Conservation (phyloP, 2,888 invertebrate species). For the Hartigia nigra region DNA sequence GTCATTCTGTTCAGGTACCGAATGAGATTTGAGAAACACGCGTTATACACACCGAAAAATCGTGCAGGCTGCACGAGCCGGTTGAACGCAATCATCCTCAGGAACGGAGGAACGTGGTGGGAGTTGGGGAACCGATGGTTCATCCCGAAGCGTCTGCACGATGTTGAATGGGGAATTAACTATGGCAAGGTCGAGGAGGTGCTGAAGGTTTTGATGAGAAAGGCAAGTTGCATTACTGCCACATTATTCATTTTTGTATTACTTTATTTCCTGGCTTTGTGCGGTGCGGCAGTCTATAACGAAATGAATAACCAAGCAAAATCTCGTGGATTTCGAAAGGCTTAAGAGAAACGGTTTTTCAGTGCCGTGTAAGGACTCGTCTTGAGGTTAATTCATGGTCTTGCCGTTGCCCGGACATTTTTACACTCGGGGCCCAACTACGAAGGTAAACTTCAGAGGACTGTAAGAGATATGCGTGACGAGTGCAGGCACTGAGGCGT, state of each 20-base stretch:
- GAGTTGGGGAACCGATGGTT: not conserved
- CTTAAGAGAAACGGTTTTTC: not conserved
- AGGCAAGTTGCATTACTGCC: not conserved
- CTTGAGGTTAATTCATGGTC: not conserved
- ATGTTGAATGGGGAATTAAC: not conserved
- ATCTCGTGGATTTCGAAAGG: not conserved
- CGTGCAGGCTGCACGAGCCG: constrained; percentile 15
- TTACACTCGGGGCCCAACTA: not conserved
- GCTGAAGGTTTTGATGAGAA: not conserved
- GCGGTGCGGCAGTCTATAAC: not conserved
- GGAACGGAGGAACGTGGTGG: not conserved
- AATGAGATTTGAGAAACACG: constrained; percentile 37
- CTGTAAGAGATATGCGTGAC: constrained; percentile 38
- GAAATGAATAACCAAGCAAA: not conserved
- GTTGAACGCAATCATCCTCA: not conserved
- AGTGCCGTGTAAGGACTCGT: not conserved
- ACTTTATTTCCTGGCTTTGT: not conserved
- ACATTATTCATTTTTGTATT: not conserved
- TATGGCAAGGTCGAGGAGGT: not conserved
- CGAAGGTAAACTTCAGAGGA: not conserved
- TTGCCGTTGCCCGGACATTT: not conserved
- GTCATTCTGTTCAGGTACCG: constrained; percentile 19
- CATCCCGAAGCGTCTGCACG: not conserved
- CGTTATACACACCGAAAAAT: constrained; percentile 23
- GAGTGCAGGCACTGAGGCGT: constrained; percentile 49